A percentile compares a stretch with the other conserved stretches of the same genome.
Conservation (phyloP, 2,797 vertebrate species). For the Atherinosoma microstoma region DNA sequence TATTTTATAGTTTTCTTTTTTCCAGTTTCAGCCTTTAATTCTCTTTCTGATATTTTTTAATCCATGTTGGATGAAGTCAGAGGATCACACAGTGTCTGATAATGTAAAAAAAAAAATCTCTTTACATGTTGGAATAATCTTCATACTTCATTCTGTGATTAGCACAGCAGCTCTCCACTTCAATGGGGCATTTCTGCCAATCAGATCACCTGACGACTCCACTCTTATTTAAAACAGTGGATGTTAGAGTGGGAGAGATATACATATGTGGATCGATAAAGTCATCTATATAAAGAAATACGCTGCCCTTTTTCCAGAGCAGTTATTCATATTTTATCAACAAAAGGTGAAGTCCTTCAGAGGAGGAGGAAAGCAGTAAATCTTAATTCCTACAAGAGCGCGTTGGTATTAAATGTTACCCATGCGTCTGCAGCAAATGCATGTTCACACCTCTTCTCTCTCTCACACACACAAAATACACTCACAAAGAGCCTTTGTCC, state of each 20-base stretch:
- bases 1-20: constrained; percentile 16
- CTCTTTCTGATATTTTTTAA: constrained; percentile 15
- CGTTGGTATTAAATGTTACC: constrained; percentile 33
- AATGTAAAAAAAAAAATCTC: not conserved
- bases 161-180: constrained; percentile 22
- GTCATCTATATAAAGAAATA: constrained; percentile 54
- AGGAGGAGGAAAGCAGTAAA: constrained; percentile 12
- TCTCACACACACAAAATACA: constrained; percentile 13
- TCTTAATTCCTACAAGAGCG: constrained; percentile 20
- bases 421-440: constrained; percentile 32
- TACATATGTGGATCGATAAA: constrained; percentile 66
- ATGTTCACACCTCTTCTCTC: not conserved
- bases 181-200: constrained; percentile 28
- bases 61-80: constrained; percentile 15
- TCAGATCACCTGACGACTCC: constrained; percentile 46
- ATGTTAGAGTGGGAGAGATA: constrained; percentile 28
- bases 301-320: constrained; percentile 47
- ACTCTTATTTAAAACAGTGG: constrained; percentile 52
- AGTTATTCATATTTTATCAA: constrained; percentile 58
- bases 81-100: not conserved
- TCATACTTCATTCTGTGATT: constrained; percentile 9
- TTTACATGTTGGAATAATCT: constrained; percentile 31
- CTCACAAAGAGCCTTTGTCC: constrained; percentile 23
- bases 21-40: constrained; percentile 21
- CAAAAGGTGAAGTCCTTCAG: constrained; percentile 17